Conservation (phyloP, 23 tunicate species). For the Aplidium turbinatum region DNA sequence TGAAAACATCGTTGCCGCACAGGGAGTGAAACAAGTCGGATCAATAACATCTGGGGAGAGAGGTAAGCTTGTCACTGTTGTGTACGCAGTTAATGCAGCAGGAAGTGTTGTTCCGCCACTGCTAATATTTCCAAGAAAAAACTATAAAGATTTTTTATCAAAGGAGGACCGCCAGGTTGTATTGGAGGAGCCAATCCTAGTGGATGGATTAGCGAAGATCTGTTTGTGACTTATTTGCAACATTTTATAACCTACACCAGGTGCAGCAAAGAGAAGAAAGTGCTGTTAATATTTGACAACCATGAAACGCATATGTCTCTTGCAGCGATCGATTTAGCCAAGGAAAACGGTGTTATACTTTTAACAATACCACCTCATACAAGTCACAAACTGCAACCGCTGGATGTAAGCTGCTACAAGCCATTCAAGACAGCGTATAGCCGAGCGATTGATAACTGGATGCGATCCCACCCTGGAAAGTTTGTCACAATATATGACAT, state of each 20-base stretch:
- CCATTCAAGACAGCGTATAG: constrained; percentile 16
- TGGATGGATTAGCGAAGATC: constrained; percentile 16
- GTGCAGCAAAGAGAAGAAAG: background rate
- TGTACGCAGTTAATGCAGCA: constrained; percentile 3
- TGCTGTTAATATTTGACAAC: background rate
- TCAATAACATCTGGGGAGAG: constrained; percentile 15
- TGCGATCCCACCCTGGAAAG: constrained; percentile 11
- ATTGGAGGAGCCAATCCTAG: constrained; percentile 28
- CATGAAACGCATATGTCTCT: background rate
- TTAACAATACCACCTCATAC: constrained; percentile 35
- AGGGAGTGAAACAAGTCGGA: constrained; percentile 13
- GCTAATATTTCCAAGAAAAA: background rate
- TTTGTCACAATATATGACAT: constrained; percentile 12
- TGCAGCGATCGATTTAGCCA: constrained; percentile 15
- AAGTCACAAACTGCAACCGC: constrained; percentile 23
- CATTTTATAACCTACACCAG: constrained; percentile 10
- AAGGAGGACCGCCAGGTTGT: constrained; percentile 30
- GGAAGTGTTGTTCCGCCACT: background rate
- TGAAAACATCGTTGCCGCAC: constrained; percentile 3
- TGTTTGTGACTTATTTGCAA: background rate
- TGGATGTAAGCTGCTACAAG: constrained; percentile 8
- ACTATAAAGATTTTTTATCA: constrained; percentile 31
- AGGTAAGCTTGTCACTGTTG: constrained; percentile 22
- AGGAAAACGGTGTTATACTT: constrained; percentile 23
- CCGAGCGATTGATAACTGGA: constrained; percentile 21